Percentiles rank a stretch among this genome's conserved stretches.
phyloP scores from a whole-genome alignment of 2,888 invertebrate species.

The Mycalesis mineus region DNA sequence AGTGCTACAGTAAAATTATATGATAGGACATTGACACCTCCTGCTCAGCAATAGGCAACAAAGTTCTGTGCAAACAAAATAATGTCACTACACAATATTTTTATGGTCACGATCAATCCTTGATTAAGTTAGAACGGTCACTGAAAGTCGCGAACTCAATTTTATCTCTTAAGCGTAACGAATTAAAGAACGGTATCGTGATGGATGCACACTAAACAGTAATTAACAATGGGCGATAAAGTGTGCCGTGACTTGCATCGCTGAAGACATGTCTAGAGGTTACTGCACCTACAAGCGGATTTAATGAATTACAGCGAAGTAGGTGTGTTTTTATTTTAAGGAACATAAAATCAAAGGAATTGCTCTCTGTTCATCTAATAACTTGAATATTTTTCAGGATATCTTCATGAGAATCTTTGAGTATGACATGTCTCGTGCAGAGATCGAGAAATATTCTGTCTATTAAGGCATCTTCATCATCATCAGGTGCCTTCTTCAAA shows the following conservation, averaged over 20 bases:
- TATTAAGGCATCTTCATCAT: too few species aligned
- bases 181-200: neutral
- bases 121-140: neutral
- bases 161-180: neutral
- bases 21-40: neutral
- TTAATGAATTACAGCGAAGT: neutral
- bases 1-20: too few species aligned
- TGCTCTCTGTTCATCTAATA: too few species aligned
- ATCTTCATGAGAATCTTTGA: too few species aligned
- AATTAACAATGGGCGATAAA: constrained; percentile 19
- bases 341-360: too few species aligned
- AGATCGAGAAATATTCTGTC: too few species aligned
- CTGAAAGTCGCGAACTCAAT: neutral
- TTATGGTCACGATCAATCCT: neutral
- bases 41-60: neutral
- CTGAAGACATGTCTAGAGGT: neutral
- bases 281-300: neutral
- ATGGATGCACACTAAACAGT: constrained; percentile 1
- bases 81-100: neutral
- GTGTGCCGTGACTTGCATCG: constrained; percentile 5
- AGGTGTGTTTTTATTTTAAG: too few species aligned
- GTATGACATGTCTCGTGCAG: too few species aligned
- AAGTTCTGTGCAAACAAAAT: neutral
- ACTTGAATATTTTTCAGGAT: too few species aligned
- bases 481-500: too few species aligned